Conservation (phyloP, 1,140 invertebrate species). For the Vanessa tameamea region DNA sequence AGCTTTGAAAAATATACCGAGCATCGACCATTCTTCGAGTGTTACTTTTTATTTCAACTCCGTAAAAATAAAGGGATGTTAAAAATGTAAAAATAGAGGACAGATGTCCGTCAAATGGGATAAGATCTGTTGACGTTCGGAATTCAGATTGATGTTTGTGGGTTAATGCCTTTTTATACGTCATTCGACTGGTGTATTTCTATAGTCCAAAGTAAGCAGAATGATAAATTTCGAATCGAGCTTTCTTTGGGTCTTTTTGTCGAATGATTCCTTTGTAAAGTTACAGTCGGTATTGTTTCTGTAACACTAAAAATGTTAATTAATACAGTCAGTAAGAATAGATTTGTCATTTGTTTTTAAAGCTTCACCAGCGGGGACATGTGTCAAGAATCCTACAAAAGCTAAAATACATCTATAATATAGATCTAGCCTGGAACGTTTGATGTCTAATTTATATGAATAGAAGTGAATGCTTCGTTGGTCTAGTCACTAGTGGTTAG, state of each 20-base stretch:
- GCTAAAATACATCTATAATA: too few species aligned
- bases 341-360: too few species aligned
- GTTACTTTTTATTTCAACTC: conserved; percentile 60
- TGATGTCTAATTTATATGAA: too few species aligned
- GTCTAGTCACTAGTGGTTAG: too few species aligned
- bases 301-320: too few species aligned
- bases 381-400: too few species aligned
- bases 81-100: conserved; percentile 49
- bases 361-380: too few species aligned
- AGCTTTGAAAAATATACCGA: conserved; percentile 78
- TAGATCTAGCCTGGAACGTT: too few species aligned
- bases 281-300: too few species aligned
- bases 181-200: background rate
- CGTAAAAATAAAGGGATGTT: conserved; percentile 47
- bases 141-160: conserved; percentile 8
- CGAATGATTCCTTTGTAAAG: background rate
- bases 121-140: conserved; percentile 34
- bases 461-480: too few species aligned
- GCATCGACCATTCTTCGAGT: conserved; percentile 70
- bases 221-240: conserved; percentile 5
- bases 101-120: conserved; percentile 39
- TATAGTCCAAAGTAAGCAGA: background rate
- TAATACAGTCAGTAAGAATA: too few species aligned
- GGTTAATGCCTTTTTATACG: conserved; percentile 11
- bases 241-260: background rate